These are phyloP conservation scores for Serrognathus titanus DNA, from an alignment of 2,888 invertebrate genomes.

Conservation along the genomic window DNA sequence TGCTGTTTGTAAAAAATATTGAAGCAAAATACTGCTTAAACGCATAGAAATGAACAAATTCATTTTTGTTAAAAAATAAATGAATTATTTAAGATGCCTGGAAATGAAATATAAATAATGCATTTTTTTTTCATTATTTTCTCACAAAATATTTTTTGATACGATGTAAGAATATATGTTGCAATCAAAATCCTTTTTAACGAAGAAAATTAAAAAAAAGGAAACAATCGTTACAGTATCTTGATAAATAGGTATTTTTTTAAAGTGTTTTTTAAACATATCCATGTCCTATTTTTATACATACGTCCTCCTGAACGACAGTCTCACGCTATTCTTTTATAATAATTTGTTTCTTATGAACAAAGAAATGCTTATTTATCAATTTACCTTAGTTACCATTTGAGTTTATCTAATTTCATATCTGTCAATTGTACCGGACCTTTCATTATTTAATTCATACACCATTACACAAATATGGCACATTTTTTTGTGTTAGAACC, in stretches of 20 bases:
- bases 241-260: constrained; percentile 33
- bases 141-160: constrained; percentile 11
- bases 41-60: no score
- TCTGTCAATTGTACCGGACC: no score
- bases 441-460: constrained; percentile 17
- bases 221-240: constrained; percentile 20
- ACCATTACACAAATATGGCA: constrained; percentile 9
- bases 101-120: no score
- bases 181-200: constrained; percentile 1
- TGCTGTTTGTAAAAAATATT: no score
- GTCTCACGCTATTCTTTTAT: no score
- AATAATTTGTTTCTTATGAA: no score
- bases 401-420: constrained; percentile 3
- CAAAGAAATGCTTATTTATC: constrained; percentile 36
- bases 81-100: no score
- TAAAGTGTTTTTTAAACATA: background rate
- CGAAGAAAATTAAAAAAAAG: constrained; percentile 11
- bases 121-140: constrained; percentile 2
- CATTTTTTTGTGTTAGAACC: no score
- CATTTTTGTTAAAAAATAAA: no score
- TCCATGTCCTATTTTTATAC: background rate
- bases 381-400: constrained; percentile 37
- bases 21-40: no score
- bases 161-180: constrained; percentile 9
- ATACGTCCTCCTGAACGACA: background rate